Evolutionary conservation across 2,113 vertebrate genomes (phyloP).

Genomic region (Alosa alosa): DNA sequence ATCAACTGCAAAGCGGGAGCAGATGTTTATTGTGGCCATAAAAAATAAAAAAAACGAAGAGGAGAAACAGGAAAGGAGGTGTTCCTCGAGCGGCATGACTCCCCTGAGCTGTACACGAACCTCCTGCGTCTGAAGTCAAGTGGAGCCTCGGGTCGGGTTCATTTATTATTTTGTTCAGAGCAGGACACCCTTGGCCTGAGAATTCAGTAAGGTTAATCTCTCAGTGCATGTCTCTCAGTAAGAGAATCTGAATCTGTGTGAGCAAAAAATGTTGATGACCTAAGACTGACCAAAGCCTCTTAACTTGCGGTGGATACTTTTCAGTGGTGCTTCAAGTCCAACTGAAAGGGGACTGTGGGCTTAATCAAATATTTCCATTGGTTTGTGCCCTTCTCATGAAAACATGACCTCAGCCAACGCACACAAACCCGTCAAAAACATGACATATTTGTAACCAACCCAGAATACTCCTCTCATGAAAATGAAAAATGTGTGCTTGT

Average conservation of each 20-base stretch:
- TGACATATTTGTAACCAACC: conserved; percentile 8
- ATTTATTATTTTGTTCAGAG: neutral
- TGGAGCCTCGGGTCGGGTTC: neutral
- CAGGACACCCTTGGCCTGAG: neutral
- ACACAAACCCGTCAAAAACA: conserved; percentile 34
- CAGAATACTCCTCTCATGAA: neutral
- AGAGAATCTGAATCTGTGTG: neutral
- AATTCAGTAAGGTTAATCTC: neutral
- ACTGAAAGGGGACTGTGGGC: conserved; percentile 28
- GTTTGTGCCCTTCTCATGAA: conserved; percentile 24
- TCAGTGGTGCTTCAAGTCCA: conserved; percentile 21
- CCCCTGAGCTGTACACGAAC: neutral
- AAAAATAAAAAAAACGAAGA: neutral
- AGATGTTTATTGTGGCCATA: conserved; percentile 53
- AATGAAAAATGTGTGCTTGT: neutral
- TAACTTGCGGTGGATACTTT: conserved; percentile 17
- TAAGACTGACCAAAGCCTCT: conserved; percentile 11
- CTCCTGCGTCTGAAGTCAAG: neutral
- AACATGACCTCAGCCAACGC: conserved; percentile 35
- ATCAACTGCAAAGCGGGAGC: conserved; percentile 66
- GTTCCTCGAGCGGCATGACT: neutral
- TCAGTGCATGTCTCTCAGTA: too few relatives aligned
- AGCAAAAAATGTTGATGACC: neutral
- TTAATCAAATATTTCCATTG: conserved; percentile 34
- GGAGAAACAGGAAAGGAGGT: conserved; percentile 5